Conservation (phyloP, 1,140 invertebrate species). For the Colletes gigas region DNA sequence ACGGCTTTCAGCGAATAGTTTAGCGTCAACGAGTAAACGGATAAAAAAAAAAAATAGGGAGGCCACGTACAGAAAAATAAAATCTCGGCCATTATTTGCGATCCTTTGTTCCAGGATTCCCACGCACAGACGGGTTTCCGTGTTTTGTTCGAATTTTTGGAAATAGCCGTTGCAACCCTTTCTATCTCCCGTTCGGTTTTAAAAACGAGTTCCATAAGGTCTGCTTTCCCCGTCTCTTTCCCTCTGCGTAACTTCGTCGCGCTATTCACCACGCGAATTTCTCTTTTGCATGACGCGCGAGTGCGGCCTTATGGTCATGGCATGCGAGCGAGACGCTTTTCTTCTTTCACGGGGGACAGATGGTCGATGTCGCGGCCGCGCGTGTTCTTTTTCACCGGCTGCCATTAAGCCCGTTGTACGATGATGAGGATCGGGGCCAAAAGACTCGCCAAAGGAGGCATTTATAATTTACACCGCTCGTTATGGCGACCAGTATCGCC, state of each 20-base stretch:
- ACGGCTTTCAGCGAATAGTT: neutral
- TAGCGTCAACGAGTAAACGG: neutral
- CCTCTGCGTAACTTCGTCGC: constrained; percentile 8
- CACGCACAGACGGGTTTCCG: neutral
- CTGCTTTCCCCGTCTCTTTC: no score
- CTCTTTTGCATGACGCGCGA: constrained; percentile 45
- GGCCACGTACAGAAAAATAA: neutral
- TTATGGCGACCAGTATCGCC: constrained; percentile 5
- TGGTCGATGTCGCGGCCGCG: constrained; percentile 45
- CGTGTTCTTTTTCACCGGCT: constrained; percentile 41
- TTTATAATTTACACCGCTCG: constrained; percentile 48
- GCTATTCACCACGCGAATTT: constrained; percentile 43
- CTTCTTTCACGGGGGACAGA: constrained; percentile 54
- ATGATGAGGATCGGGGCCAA: constrained; percentile 27
- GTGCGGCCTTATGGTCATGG: constrained; percentile 41
- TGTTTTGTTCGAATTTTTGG: constrained; percentile 43
- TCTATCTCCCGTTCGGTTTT: neutral
- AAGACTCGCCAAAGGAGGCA: constrained; percentile 35
- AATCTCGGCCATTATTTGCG: neutral
- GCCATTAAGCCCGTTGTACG: constrained; percentile 49
- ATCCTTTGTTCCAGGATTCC: constrained; percentile 20
- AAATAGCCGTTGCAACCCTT: constrained; percentile 30
- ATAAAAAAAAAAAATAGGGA: neutral
- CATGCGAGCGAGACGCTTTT: constrained; percentile 52
- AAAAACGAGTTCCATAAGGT: constrained; percentile 38